Evolutionary conservation across 1,140 invertebrate species (phyloP).

Genomic region (Brachionus rubens): DNA sequence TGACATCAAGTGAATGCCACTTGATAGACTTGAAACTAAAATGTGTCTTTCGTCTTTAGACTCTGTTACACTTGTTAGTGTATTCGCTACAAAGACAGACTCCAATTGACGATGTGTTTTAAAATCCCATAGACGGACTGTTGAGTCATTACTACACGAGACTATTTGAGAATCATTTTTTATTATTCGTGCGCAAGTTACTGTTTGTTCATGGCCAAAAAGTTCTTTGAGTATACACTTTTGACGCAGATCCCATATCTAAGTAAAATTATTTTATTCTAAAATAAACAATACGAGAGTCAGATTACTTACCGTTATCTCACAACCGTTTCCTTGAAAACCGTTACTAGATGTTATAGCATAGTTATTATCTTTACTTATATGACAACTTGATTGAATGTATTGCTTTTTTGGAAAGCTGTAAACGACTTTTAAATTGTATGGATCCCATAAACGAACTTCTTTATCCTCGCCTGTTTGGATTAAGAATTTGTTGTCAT

Average conservation of each 20-base stretch:
- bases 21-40: slow-evolving; percentile 18
- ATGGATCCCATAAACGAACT: slow-evolving; percentile 55
- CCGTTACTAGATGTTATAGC: slow-evolving; percentile 58
- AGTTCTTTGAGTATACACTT: neutral
- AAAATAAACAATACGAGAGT: too few relatives aligned
- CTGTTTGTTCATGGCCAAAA: slow-evolving; percentile 34
- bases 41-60: slow-evolving; percentile 10
- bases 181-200: slow-evolving; percentile 7
- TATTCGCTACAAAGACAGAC: slow-evolving; percentile 3
- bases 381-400: slow-evolving; percentile 58
- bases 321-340: slow-evolving; percentile 58
- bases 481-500: slow-evolving; percentile 50
- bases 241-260: slow-evolving; percentile 38
- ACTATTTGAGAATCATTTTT: slow-evolving; percentile 26
- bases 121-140: slow-evolving; percentile 44
- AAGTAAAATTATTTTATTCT: too few relatives aligned
- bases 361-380: slow-evolving; percentile 52
- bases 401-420: slow-evolving; percentile 58
- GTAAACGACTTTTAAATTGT: slow-evolving; percentile 51
- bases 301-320: slow-evolving; percentile 56
- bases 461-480: slow-evolving; percentile 59
- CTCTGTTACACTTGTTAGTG: neutral
- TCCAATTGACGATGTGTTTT: neutral
- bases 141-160: slow-evolving; percentile 44
- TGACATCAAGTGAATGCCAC: neutral